Base-by-base conservation (phyloP, 1,140 invertebrate genomes). In the Lasaia peninsularis region DNA sequence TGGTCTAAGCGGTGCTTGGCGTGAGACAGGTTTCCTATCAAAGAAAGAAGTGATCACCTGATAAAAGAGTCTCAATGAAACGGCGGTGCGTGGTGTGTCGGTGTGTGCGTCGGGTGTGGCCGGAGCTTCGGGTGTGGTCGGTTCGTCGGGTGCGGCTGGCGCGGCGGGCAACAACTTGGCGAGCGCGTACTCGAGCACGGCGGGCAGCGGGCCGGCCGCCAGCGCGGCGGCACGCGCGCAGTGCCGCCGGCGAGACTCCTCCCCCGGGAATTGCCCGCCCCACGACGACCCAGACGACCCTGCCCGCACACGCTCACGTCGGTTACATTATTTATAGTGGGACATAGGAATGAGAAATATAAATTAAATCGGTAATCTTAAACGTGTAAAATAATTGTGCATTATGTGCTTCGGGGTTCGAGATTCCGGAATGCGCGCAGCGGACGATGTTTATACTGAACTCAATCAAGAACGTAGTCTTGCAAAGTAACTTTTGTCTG, bases 1-100 rank as follows among this genome's bases (percentile, higher is more conserved):
- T n/a, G n/a, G n/a, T n/a, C n/a, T n/a, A n/a, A n/a, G n/a, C n/a
- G n/a, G n/a, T n/a, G n/a, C n/a, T n/a, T n/a, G n/a, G n/a, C n/a
- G n/a, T n/a, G n/a, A n/a, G n/a, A n/a, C n/a, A n/a, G n/a, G n/a
- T n/a, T n/a, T n/a, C n/a, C n/a, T n/a, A n/a, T n/a, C n/a, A n/a
- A n/a, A n/a, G n/a, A n/a, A n/a, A n/a, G n/a, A n/a, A n/a, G n/a
- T n/a, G n/a, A n/a, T 96, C 55, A 93, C 91, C 82, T 94, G 92
- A 71, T 94, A 96, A 79, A 95, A 95, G 63, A 96, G 91, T 67
- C 93, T 92, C 56, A 96, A 80, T 71, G 92, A 92, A 69, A 94
- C 93, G 0, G 93, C 92, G 11, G 2, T 18, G 37, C 37, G 7
- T 16, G 37, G n/a, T 11, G 10, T 12, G 37, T n/a, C 18, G 14